Percentiles rank a stretch among this genome's conserved stretches.
Evolutionary conservation across 2,888 invertebrate species (phyloP).

Genomic region (Eupithecia dodoneata): DNA sequence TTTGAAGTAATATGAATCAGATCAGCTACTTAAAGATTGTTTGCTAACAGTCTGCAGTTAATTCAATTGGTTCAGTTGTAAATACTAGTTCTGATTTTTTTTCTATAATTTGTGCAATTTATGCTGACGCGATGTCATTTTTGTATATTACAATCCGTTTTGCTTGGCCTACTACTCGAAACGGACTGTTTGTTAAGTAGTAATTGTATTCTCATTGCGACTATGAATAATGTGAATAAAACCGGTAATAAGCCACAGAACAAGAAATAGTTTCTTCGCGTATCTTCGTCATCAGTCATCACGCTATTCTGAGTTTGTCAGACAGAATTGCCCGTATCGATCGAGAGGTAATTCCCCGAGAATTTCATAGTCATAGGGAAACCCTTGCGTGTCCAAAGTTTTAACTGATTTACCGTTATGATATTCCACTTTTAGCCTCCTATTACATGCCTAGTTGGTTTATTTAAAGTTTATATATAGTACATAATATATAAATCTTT

Average conservation of each 20-base stretch:
- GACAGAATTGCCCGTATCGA: not conserved
- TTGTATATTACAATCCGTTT: no score
- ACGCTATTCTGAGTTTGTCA: not conserved
- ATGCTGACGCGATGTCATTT: no score
- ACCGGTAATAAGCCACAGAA: not conserved
- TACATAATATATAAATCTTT: no score
- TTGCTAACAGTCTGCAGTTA: no score
- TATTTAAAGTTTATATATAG: not conserved
- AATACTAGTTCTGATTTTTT: no score
- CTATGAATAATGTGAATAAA: not conserved
- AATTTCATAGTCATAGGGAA: not conserved
- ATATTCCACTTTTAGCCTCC: not conserved
- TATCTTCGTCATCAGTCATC: not conserved
- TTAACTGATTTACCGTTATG: not conserved
- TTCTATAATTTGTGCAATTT: no score
- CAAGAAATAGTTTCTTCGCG: not conserved
- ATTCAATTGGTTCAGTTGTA: no score
- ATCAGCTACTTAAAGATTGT: no score
- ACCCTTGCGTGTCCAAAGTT: not conserved
- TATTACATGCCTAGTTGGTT: not conserved
- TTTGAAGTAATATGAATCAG: no score
- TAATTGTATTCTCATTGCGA: no score
- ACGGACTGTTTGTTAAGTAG: not conserved
- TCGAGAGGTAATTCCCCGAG: not conserved
- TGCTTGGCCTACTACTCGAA: not conserved